Evolutionary conservation across 2,113 vertebrate species (phyloP).

Genomic region (Excalfactoria chinensis): DNA sequence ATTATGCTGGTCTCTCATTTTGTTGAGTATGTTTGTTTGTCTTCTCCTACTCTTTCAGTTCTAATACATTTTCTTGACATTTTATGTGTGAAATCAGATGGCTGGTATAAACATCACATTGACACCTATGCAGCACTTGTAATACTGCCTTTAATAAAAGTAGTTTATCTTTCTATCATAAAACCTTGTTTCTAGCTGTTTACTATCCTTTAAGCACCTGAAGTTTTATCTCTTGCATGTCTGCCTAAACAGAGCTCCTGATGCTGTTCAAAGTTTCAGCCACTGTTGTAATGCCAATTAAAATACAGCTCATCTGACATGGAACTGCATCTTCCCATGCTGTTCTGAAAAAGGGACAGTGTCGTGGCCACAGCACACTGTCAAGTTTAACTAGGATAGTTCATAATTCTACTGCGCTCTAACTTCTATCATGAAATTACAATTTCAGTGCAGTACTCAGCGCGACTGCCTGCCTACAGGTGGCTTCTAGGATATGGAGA

Average conservation of each 20-base stretch:
- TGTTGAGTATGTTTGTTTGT: neutral
- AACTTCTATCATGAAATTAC: neutral
- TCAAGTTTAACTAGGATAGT: neutral
- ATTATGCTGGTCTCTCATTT: accelerated
- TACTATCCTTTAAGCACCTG: neutral
- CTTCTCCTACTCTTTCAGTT: neutral
- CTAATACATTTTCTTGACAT: neutral
- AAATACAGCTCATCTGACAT: neutral
- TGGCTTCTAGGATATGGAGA: neutral
- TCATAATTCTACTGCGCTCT: neutral
- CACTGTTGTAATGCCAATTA: neutral
- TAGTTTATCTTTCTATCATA: neutral
- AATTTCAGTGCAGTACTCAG: neutral
- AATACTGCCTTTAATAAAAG: neutral
- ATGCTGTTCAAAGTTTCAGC: neutral
- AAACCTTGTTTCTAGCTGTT: neutral
- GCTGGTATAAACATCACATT: neutral
- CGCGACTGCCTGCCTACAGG: neutral
- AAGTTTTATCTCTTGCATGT: neutral
- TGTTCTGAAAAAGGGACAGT: neutral
- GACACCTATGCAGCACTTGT: neutral
- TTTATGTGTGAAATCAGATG: neutral
- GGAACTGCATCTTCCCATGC: neutral
- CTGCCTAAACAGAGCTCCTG: neutral
- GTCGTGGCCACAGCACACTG: neutral